Conservation (phyloP, 2,797 vertebrate genomes). For the Pangasius macronema region DNA sequence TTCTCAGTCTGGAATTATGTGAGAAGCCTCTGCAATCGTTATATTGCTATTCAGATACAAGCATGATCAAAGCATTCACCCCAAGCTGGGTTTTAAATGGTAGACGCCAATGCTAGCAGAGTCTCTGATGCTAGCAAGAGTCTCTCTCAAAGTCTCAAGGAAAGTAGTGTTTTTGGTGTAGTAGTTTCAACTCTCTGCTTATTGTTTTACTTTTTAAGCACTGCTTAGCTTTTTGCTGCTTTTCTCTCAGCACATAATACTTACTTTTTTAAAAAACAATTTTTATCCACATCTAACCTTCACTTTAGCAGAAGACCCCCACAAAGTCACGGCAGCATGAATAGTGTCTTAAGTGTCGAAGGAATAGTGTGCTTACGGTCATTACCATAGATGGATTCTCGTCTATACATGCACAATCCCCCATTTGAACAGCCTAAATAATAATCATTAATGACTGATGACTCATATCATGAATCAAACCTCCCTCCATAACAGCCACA, state of each 20-base stretch:
- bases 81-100: not conserved
- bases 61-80: not conserved
- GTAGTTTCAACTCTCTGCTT: not conserved
- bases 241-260: not conserved
- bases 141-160: not conserved
- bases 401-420: not conserved
- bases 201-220: not conserved
- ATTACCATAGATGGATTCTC: not conserved
- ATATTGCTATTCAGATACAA: not conserved
- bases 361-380: not conserved
- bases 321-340: not conserved
- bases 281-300: too few species aligned
- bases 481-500: not conserved
- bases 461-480: not conserved
- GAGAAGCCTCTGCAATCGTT: not conserved
- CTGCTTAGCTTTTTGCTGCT: not conserved
- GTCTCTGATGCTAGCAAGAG: not conserved
- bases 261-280: not conserved
- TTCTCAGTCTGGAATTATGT: not conserved
- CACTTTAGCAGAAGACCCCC: not conserved
- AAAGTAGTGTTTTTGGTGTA: not conserved
- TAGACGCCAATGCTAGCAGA: not conserved
- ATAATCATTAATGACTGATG: not conserved
- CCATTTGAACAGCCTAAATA: not conserved
- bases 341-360: not conserved